Base-by-base conservation (phyloP, 2,888 invertebrate genomes). In the Xestobium rufovillosum region DNA sequence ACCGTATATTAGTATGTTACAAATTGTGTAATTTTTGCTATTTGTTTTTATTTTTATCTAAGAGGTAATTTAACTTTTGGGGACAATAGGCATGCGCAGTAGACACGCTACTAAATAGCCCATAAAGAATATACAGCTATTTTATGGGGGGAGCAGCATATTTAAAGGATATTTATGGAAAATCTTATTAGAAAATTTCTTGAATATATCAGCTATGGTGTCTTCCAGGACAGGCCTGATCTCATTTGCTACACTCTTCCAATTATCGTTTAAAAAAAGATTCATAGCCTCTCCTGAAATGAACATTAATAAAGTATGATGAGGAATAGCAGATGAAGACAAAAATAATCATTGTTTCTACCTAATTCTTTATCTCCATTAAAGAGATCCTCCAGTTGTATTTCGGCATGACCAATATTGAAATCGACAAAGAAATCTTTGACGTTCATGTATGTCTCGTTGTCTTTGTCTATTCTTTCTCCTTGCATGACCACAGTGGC, bases 231-330 rank as follows among this genome's bases (percentile, higher is more conserved):
- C 73, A 1, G 76, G 77, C 50, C 80, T 80, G 3, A 87, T 69
- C 52, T 86, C 84, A 15, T 74, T 75, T 0, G 78, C 71, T 1
- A 87, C 69, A 16, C 71, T 72, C 50, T 75, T 71, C 85, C 85
- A 86, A 57, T 86, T 84, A 30, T 84, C 80, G 53, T 85, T 86
- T 13, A 87, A 60, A 56, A 85, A 84, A 16, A 72, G 61, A 58
- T 86, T 86, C 79, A 85, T 80, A 2, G 79, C 73, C 12, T 75
- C 70, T 15, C 82, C 82, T 71, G 56, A 4, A 63, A 58, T 40
- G 34, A 43, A 33, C 25, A n/a, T 29, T 30, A 26, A 31, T 38
- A 38, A 19, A 35, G 3, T 34, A 26, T 30, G 30, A 26, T 11
- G 2, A 26, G 10, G 25, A 6, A 13, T 23, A 8, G 6, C 23